These are phyloP conservation scores for Poeciliopsis turrubarensis DNA, from an alignment of 2,113 vertebrate genomes.

Conservation along the genomic window DNA sequence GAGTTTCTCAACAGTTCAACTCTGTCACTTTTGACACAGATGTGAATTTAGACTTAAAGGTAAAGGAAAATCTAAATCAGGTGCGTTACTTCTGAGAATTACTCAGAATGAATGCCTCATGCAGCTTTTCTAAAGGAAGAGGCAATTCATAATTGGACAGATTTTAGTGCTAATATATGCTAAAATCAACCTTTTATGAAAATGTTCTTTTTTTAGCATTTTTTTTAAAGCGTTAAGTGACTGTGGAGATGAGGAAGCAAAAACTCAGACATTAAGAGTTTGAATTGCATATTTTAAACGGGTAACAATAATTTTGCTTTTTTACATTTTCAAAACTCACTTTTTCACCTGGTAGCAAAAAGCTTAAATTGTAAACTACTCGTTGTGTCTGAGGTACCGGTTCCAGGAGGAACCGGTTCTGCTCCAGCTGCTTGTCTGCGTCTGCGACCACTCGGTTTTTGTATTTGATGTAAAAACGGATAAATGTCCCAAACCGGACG, in stretches of 20 bases:
- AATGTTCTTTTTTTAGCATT: not conserved
- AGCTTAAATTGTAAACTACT: not conserved
- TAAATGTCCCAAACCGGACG: conserved; percentile 50
- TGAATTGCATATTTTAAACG: not conserved
- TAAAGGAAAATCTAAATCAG: not conserved
- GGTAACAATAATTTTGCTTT: not conserved
- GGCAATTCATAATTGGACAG: too few relatives aligned
- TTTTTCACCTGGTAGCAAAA: too few relatives aligned
- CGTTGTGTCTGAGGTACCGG: not conserved
- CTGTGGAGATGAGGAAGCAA: not conserved
- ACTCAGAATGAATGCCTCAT: not conserved
- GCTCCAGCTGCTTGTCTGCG: conserved; percentile 29
- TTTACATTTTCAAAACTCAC: not conserved
- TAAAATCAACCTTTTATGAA: not conserved
- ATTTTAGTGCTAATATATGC: not conserved
- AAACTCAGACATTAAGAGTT: not conserved
- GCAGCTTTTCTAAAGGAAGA: too few relatives aligned
- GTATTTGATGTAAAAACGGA: not conserved
- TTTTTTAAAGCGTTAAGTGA: not conserved
- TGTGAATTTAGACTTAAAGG: not conserved
- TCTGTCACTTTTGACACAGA: not conserved
- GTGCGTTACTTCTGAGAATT: not conserved
- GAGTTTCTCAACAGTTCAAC: not conserved
- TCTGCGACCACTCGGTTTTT: conserved; percentile 1
- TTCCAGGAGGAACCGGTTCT: conserved; percentile 6